phyloP scores from a whole-genome alignment of 2,113 vertebrate species.

The Hassar affinis region DNA sequence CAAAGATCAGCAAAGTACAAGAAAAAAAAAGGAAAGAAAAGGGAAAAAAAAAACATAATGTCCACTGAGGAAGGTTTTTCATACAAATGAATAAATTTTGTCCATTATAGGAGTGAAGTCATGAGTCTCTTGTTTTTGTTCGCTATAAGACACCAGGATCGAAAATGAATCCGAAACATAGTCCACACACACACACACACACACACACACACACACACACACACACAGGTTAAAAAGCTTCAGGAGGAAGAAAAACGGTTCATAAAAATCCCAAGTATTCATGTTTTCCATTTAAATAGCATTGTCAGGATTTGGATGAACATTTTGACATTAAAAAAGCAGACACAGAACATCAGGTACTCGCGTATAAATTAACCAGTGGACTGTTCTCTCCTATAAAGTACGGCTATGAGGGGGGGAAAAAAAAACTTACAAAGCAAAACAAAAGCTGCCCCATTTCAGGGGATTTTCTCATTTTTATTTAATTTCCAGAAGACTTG shows the following conservation, averaged over 20 bases:
- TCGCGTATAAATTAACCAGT: conserved; percentile 52
- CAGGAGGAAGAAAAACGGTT: background rate
- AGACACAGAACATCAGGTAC: conserved; percentile 44
- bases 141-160: background rate
- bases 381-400: conserved; percentile 60
- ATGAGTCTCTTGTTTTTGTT: conserved; percentile 23
- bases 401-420: conserved; percentile 54
- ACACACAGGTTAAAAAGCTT: background rate
- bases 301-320: conserved; percentile 37
- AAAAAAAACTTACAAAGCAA: conserved; percentile 47
- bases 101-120: conserved; percentile 36
- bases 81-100: conserved; percentile 11
- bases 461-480: conserved; percentile 62
- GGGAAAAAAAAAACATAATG: conserved; percentile 56
- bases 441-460: conserved; percentile 49
- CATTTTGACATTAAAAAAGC: conserved; percentile 17
- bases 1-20: conserved; percentile 24
- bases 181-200: background rate
- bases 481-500: conserved; percentile 57
- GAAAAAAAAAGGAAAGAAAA: conserved; percentile 53
- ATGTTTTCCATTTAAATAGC: background rate
- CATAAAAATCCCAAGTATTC: conserved; percentile 10
- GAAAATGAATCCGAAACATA: background rate
- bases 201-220: background rate
- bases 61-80: conserved; percentile 55